Evolutionary conservation across 2,797 vertebrate genomes (phyloP).

Genomic region (Tinamus major): DNA sequence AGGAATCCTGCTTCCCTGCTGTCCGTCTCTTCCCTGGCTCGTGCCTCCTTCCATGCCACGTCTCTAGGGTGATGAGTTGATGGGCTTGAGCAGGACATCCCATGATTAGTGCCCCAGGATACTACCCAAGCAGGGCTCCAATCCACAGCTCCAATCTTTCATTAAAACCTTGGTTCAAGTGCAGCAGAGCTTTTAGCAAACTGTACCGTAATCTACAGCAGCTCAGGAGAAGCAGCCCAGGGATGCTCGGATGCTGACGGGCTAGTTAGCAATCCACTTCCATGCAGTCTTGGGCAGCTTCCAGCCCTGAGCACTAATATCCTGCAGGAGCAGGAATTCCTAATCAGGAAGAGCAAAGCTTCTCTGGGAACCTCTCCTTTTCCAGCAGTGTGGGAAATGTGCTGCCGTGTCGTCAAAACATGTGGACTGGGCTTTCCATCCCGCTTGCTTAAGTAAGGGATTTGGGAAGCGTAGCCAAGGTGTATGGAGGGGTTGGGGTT

Average conservation of each 20-base stretch:
- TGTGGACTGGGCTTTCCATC: neutral
- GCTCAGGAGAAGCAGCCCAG: neutral
- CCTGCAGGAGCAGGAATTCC: neutral
- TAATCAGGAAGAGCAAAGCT: neutral
- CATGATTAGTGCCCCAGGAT: neutral
- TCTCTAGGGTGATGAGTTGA: neutral
- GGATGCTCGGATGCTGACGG: accelerated
- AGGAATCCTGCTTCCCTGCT: accelerated
- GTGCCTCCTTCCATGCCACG: neutral
- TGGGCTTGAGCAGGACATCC: neutral
- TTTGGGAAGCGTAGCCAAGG: accelerated
- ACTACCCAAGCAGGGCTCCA: neutral
- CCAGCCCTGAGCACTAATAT: neutral
- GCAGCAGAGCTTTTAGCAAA: accelerated
- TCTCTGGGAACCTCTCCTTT: neutral
- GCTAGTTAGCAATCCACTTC: neutral
- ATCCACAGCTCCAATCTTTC: neutral
- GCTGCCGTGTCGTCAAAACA: accelerated
- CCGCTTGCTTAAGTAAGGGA: neutral
- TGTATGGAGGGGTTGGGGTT: neutral
- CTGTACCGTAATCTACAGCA: neutral
- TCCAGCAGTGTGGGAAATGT: accelerated
- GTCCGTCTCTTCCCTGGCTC: neutral
- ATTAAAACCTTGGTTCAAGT: neutral
- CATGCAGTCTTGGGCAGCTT: neutral